phyloP scores from a whole-genome alignment of 2,888 invertebrate species.

The Drosophila kuntzei region DNA sequence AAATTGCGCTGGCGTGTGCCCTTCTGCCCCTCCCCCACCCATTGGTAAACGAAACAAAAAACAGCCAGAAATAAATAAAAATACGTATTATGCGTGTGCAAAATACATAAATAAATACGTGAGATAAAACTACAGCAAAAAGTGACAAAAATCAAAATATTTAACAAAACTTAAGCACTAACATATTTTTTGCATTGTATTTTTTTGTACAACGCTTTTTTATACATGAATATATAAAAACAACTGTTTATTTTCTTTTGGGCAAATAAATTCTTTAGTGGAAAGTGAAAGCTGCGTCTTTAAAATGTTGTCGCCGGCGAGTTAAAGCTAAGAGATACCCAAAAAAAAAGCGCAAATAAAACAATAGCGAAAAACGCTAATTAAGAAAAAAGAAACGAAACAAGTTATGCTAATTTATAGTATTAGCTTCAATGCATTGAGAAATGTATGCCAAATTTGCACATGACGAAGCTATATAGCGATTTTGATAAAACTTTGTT shows the following conservation, averaged over 20 bases:
- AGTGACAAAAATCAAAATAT: constrained; percentile 26
- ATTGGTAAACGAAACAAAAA: constrained; percentile 14
- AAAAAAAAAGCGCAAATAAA: constrained; percentile 25
- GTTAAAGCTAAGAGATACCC: constrained; percentile 21
- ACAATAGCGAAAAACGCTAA: constrained; percentile 7
- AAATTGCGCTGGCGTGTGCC: constrained; percentile 34
- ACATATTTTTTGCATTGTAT: constrained; percentile 21
- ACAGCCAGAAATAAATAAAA: constrained; percentile 37
- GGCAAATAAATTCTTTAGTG: constrained; percentile 62
- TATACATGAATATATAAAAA: constrained; percentile 19
- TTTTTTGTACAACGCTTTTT: constrained; percentile 42
- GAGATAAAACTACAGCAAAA: constrained; percentile 14
- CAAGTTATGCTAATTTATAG: constrained; percentile 61
- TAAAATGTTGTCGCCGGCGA: constrained; percentile 61
- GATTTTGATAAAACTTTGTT: constrained; percentile 24
- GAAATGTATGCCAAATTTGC: constrained; percentile 31
- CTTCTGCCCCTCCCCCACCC: constrained; percentile 10
- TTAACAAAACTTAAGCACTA: background rate
- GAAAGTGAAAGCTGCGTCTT: constrained; percentile 71
- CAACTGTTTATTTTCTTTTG: constrained; percentile 63
- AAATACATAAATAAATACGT: constrained; percentile 26
- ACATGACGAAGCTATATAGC: constrained; percentile 23
- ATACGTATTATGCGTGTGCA: constrained; percentile 49
- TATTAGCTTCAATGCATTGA: constrained; percentile 15
- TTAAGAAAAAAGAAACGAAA: constrained; percentile 22